These are phyloP conservation scores for Protobothrops flavoviridis DNA, from an alignment of 2,113 vertebrate species.

Conservation along the genomic window DNA sequence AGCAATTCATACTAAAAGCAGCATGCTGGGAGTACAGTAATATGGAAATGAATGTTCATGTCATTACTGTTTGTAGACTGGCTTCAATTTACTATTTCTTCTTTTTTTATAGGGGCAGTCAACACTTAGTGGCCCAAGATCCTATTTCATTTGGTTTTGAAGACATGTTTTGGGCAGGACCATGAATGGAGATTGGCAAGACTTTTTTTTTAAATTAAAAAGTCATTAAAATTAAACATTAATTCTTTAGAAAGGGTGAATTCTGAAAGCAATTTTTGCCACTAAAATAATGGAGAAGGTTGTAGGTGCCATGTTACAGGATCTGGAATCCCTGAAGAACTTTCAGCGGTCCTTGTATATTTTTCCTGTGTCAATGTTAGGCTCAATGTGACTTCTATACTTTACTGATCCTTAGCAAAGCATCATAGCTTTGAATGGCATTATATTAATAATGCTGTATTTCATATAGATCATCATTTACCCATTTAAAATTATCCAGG, in stretches of 20 bases:
- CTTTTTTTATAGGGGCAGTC: neutral
- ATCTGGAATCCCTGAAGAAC: neutral
- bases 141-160: neutral
- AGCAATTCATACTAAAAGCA: neutral
- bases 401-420: neutral
- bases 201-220: neutral
- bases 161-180: neutral
- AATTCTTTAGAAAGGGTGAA: neutral
- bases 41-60: neutral
- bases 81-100: neutral
- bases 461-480: neutral
- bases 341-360: neutral
- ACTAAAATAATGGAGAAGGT: neutral
- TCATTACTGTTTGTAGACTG: neutral
- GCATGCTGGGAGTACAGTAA: neutral
- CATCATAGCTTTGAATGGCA: neutral
- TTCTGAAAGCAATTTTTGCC: neutral
- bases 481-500: neutral
- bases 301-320: neutral
- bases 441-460: neutral
- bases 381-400: neutral
- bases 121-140: neutral
- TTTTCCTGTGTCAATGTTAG: neutral
- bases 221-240: neutral
- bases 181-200: neutral